phyloP scores from a whole-genome alignment of 2,113 vertebrate genomes.

The Rafetus swinhoei region DNA sequence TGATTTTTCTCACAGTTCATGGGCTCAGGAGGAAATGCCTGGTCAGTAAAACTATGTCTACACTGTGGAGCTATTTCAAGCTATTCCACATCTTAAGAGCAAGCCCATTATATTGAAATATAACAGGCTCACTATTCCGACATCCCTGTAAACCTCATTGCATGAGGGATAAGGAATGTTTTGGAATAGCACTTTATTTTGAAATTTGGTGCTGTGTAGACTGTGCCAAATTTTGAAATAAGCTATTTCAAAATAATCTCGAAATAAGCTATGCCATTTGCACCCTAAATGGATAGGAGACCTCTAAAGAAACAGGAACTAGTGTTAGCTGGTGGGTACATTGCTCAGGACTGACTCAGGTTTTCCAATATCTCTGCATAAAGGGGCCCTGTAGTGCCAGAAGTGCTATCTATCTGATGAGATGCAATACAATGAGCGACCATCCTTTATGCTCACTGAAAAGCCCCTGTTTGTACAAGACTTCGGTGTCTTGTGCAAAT shows the following conservation, averaged over 20 bases:
- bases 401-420: not conserved
- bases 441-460: not conserved
- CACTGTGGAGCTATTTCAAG: no score
- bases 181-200: no score
- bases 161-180: no score
- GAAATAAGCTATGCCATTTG: no score
- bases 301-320: not conserved
- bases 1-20: constrained; percentile 21
- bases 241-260: no score
- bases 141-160: no score
- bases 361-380: not conserved
- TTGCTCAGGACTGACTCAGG: not conserved
- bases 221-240: no score
- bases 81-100: no score
- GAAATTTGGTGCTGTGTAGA: no score
- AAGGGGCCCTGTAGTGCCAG: not conserved
- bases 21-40: not conserved
- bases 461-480: rapidly evolving
- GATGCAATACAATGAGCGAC: not conserved
- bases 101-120: no score
- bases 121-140: no score
- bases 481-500: not conserved
- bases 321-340: not conserved
- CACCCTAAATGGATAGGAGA: not conserved
- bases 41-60: not conserved